These are phyloP conservation scores for Sinopyrophorus schimmeli DNA, from an alignment of 2,888 invertebrate species.

Conservation along the genomic window DNA sequence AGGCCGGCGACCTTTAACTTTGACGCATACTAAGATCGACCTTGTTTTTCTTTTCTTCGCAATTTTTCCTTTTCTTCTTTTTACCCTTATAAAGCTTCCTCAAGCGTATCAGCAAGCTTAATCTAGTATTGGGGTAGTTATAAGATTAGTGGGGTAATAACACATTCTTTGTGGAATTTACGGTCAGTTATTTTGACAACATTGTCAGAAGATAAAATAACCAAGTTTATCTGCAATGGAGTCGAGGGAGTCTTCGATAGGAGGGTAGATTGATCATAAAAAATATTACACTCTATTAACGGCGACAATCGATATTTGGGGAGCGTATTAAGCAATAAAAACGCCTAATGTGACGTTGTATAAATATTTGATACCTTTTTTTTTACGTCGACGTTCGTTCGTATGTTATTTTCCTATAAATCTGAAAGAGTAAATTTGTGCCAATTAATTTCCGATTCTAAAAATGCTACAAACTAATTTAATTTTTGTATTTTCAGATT, in stretches of 20 bases:
- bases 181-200: conserved; percentile 14
- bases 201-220: conserved; percentile 10
- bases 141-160: conserved; percentile 7
- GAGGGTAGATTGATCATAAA: conserved; percentile 10
- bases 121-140: not conserved
- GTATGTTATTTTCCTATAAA: no score
- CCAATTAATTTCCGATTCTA: no score
- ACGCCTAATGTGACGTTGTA: conserved; percentile 5
- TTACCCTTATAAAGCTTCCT: not conserved
- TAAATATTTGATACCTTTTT: no score
- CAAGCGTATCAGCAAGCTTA: not conserved
- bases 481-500: no score
- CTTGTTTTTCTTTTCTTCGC: conserved; percentile 6
- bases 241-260: conserved; percentile 8
- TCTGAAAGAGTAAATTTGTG: no score
- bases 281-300: conserved; percentile 12
- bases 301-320: conserved; percentile 7
- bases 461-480: no score
- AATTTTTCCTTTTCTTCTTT: not conserved
- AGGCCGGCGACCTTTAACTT: conserved; percentile 1
- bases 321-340: conserved; percentile 9
- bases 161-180: conserved; percentile 12
- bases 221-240: conserved; percentile 11
- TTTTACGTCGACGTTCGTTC: no score
- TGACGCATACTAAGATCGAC: conserved; percentile 10